Conservation (phyloP, 1,140 invertebrate species). For the Wasmannia auropunctata region DNA sequence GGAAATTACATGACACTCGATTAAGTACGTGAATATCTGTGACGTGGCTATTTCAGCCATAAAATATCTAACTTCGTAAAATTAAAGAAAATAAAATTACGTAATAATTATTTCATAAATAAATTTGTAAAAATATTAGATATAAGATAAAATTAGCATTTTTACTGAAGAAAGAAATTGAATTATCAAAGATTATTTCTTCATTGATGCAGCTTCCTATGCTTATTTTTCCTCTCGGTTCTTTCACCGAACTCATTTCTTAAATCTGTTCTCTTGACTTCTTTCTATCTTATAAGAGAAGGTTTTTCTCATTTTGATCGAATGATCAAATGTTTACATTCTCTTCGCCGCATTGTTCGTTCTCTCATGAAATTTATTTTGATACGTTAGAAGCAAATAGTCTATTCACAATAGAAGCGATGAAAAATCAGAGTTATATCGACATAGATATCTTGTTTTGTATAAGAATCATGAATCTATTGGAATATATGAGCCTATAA, state of each 20-base stretch:
- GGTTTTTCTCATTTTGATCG: neutral
- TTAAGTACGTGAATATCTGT: neutral
- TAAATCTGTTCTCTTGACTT: slow-evolving; percentile 4
- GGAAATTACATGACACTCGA: neutral
- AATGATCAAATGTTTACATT: slow-evolving; percentile 4
- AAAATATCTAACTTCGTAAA: neutral
- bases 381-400: slow-evolving; percentile 13
- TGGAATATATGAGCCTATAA: neutral
- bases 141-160: neutral
- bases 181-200: slow-evolving; percentile 8
- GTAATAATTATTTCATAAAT: neutral
- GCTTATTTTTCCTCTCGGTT: neutral
- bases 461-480: neutral
- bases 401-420: neutral
- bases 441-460: neutral
- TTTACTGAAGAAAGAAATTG: slow-evolving; percentile 7
- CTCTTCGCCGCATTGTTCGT: neutral
- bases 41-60: neutral
- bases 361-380: slow-evolving; percentile 20
- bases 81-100: neutral
- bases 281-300: slow-evolving; percentile 7
- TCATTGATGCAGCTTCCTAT: neutral
- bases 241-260: slow-evolving; percentile 7
- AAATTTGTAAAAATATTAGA: neutral
- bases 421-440: neutral